Percentiles rank a stretch among this genome's conserved stretches.
Evolutionary conservation across 1,140 invertebrate genomes (phyloP).

Genomic region (Cydia amplana): DNA sequence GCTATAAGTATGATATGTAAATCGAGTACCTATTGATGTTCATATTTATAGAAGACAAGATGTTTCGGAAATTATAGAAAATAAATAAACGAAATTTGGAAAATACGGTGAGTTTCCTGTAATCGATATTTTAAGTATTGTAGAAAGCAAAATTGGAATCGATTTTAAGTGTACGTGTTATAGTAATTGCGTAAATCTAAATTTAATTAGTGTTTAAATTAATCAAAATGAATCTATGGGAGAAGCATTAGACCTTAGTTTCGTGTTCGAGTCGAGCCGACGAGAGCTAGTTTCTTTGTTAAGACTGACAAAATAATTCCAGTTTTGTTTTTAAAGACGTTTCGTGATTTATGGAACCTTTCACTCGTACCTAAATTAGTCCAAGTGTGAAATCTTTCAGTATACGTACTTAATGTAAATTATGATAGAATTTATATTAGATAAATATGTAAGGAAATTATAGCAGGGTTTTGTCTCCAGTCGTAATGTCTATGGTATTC

Average conservation of each 20-base stretch:
- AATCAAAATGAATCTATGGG: constrained; percentile 63
- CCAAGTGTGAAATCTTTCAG: constrained; percentile 76
- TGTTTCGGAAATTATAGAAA: constrained; percentile 57
- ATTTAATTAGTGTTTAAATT: constrained; percentile 73
- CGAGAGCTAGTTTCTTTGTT: constrained; percentile 68
- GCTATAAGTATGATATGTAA: constrained; percentile 66
- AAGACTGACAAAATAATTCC: constrained; percentile 75
- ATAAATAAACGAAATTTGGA: constrained; percentile 53
- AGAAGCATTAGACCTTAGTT: constrained; percentile 56
- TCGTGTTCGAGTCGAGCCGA: constrained; percentile 51
- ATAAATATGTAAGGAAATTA: constrained; percentile 76
- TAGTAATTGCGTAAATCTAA: constrained; percentile 64
- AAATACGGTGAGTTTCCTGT: constrained; percentile 77
- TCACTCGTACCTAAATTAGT: constrained; percentile 73
- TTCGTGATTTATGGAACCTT: constrained; percentile 57
- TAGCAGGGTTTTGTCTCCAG: constrained; percentile 72
- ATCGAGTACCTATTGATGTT: constrained; percentile 75
- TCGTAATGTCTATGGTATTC: constrained; percentile 49
- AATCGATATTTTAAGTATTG: constrained; percentile 67
- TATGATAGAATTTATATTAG: constrained; percentile 78
- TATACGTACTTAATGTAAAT: constrained; percentile 80
- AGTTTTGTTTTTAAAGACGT: constrained; percentile 67
- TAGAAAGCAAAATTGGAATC: constrained; percentile 73
- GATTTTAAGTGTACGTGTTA: constrained; percentile 66
- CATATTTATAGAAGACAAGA: constrained; percentile 65